phyloP scores from a whole-genome alignment of 2,113 vertebrate species.

The Rhegmatorhina hoffmannsi region DNA sequence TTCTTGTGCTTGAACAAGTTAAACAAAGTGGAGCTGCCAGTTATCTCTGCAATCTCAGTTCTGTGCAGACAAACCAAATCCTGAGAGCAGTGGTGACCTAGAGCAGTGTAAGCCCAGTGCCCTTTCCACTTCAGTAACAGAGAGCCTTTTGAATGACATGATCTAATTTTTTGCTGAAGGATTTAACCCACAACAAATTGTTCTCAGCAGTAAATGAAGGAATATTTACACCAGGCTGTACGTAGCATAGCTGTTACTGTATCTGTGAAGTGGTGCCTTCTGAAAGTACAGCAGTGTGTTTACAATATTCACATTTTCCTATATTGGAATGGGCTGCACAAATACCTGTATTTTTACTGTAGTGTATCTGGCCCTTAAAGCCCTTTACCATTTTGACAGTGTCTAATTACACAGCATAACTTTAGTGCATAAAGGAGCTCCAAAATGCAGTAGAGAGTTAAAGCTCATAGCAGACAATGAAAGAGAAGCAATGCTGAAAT shows the following conservation, averaged over 20 bases:
- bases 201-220: background rate
- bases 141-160: background rate
- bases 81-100: background rate
- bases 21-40: background rate
- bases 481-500: background rate
- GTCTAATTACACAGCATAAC: background rate
- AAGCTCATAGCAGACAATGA: background rate
- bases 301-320: background rate
- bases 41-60: background rate
- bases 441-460: background rate
- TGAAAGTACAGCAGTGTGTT: background rate
- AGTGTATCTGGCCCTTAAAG: background rate
- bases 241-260: background rate
- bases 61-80: background rate
- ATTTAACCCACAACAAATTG: constrained; percentile 1
- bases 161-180: constrained; percentile 14
- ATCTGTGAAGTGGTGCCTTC: background rate
- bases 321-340: background rate
- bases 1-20: background rate
- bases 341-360: background rate
- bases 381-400: background rate
- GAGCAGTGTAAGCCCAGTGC: background rate
- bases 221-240: background rate
- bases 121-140: constrained; percentile 1
- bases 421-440: background rate